Evolutionary conservation across 2,113 vertebrate genomes (phyloP), one percentile per base, ranked within the genome.

Genomic region (Neopipo cinnamomea): DNA sequence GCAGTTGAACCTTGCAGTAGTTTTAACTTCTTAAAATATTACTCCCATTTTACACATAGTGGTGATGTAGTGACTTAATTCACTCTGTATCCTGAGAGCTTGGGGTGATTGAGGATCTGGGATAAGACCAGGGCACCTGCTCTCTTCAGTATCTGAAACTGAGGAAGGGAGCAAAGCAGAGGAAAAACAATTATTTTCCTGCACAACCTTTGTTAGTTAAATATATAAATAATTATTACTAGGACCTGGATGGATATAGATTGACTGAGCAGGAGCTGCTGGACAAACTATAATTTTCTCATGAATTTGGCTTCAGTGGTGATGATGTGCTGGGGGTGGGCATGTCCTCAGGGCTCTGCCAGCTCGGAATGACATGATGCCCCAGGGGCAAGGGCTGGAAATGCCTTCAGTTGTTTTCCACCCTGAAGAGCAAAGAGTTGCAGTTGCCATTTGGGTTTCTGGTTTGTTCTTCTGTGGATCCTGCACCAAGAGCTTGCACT

Each of bases 301-400:
- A 24, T 27, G 27, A 6, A 4, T 21, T 20, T 81, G 62, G 52
- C 42, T 52, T 47, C 46, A 11, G 46, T 1, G 10, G 8, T 13
- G 31, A 3, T 53, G 31, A 28, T 47, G 31, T 49, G 49, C 15
- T 49, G 1, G 8, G 6, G 28, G 3, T 2, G 3, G 23, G 31
- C 10, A 1, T 0, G 0, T 4, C 2, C 8, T 5, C 3, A 0
- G 70, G 10, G 3, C 31, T 7, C 25, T 56, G 3, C 18, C 11
- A 25, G 1, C 56, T 55, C 31, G 37, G 13, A 3, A 6, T 50
- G 16, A 37, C 37, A 62, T 44, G 33, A 61, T 78, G 16, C 41
- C 49, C 33, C 27, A 9, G 49, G 7, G n/a, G 23, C 31, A 31
- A 28, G 31, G 65, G 31, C 53, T 42, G 33, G 19, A 41, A 56